These are phyloP conservation scores for Azemiops feae DNA, from an alignment of 2,113 vertebrate species.

Conservation along the genomic window DNA sequence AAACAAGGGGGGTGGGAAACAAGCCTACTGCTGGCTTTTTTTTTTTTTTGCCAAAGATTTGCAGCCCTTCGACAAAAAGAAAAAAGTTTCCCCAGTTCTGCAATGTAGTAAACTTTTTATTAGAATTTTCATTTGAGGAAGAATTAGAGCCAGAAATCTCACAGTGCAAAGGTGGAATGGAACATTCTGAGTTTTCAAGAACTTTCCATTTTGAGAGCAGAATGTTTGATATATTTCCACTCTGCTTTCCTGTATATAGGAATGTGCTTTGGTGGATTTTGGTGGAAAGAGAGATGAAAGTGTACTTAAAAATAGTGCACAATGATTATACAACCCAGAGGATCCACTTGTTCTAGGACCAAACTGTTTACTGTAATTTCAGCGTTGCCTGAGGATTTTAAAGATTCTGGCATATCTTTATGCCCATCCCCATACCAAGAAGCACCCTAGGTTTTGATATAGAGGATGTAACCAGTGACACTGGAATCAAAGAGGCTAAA, in stretches of 20 bases:
- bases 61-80: background rate
- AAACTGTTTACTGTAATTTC: constrained; percentile 81
- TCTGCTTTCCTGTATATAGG: background rate
- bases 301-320: background rate
- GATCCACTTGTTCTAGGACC: constrained; percentile 59
- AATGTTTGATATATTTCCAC: background rate
- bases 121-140: background rate
- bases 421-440: background rate
- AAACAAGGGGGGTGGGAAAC: background rate
- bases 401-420: constrained; percentile 81
- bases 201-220: background rate
- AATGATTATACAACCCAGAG: constrained; percentile 65
- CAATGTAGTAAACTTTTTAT: background rate
- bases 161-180: background rate
- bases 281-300: background rate
- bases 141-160: background rate
- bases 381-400: constrained; percentile 85
- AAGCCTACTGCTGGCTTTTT: background rate
- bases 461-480: background rate
- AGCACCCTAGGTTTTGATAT: background rate
- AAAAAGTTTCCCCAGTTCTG: background rate
- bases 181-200: background rate
- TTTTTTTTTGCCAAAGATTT: background rate
- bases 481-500: background rate
- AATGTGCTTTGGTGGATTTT: background rate